Conservation (phyloP, 92 coral and sea anemone genomes). For the Plumapathes pennacea region DNA sequence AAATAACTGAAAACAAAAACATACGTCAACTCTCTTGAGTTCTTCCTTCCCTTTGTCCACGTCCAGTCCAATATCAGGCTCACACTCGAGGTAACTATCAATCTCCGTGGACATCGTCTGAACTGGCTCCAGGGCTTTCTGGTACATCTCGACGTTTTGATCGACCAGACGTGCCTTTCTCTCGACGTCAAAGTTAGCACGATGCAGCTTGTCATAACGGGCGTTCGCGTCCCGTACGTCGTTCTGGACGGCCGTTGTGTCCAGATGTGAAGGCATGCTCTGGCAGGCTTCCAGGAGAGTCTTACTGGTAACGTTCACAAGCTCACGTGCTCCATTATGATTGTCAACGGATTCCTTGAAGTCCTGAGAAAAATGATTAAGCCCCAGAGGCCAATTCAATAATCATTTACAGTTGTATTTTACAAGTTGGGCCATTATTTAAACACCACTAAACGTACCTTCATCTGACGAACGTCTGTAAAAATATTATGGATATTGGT, state of each 20-base stretch:
- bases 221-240: conserved; percentile 74
- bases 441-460: too few species aligned
- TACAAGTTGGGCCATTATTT: too few species aligned
- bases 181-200: conserved; percentile 74
- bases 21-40: conserved; percentile 68
- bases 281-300: conserved; percentile 60
- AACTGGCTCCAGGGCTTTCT: conserved; percentile 80
- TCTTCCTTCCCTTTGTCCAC: conserved; percentile 84
- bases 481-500: too few species aligned
- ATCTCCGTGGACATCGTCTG: conserved; percentile 65
- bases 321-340: conserved; percentile 55
- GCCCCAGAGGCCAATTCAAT: too few species aligned
- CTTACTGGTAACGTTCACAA: conserved; percentile 53
- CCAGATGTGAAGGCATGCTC: conserved; percentile 52
- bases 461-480: background rate
- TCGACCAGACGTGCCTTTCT: conserved; percentile 69
- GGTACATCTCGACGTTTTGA: conserved; percentile 73
- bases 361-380: conserved; percentile 35
- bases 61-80: conserved; percentile 77
- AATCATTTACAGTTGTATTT: too few species aligned
- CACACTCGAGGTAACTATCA: conserved; percentile 68
- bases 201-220: conserved; percentile 79
- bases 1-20: too few species aligned
- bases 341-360: conserved; percentile 63
- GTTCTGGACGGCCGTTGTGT: conserved; percentile 60